These are phyloP conservation scores for Gymnocypris eckloni DNA, from an alignment of 2,797 vertebrate genomes.

Conservation along the genomic window DNA sequence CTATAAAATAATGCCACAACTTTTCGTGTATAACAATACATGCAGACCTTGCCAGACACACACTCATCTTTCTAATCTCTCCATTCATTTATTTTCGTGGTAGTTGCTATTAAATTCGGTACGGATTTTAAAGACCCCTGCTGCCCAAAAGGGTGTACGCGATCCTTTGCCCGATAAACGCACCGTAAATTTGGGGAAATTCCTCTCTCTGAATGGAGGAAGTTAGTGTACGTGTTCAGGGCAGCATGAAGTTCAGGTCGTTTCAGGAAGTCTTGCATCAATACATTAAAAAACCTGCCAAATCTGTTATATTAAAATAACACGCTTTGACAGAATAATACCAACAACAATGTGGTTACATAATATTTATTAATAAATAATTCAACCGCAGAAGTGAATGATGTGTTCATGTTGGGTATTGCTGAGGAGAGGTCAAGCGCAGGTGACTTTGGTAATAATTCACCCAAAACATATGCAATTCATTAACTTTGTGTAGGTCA, in stretches of 20 bases:
- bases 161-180: constrained; percentile 44
- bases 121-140: constrained; percentile 3
- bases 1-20: constrained; percentile 63
- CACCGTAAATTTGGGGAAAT: constrained; percentile 41
- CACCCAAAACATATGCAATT: too few relatives aligned
- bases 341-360: background rate
- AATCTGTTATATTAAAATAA: constrained; percentile 37
- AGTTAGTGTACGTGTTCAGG: constrained; percentile 51
- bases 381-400: constrained; percentile 3
- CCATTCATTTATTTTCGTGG: constrained; percentile 28
- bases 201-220: constrained; percentile 46
- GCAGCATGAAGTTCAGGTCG: constrained; percentile 6
- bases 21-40: constrained; percentile 71
- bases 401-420: background rate
- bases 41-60: constrained; percentile 63
- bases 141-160: constrained; percentile 30
- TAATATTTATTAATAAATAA: constrained; percentile 20
- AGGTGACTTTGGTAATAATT: background rate
- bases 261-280: constrained; percentile 55
- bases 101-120: constrained; percentile 34
- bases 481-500: background rate
- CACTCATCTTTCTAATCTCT: constrained; percentile 37
- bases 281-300: constrained; percentile 8
- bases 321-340: constrained; percentile 23
- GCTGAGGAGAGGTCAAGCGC: background rate